A percentile compares a stretch with the other conserved stretches of the same genome.
These are phyloP conservation scores for Rhynchomys soricoides DNA, from an alignment of 2,113 vertebrate genomes.

Conservation along the genomic window DNA sequence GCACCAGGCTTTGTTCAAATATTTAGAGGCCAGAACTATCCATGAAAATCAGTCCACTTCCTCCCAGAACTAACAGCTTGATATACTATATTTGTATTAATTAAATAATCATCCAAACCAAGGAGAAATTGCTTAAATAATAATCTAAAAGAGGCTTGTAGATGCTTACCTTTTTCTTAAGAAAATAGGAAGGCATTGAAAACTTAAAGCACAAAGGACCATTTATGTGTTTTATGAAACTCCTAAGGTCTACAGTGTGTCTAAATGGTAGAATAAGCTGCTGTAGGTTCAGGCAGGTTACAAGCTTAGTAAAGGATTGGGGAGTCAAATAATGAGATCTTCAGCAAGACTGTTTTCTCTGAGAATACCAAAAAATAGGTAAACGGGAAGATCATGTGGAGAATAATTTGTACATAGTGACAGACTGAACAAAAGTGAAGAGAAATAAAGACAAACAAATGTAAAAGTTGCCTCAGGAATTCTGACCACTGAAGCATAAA, in stretches of 20 bases:
- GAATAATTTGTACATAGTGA: neutral
- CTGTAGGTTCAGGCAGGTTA: neutral
- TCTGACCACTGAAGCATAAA: neutral
- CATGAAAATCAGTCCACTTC: slow-evolving; percentile 18
- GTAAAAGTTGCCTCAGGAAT: neutral
- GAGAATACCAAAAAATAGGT: neutral
- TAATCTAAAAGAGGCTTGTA: neutral
- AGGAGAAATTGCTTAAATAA: neutral
- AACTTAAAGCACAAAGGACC: neutral
- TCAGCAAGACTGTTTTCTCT: neutral
- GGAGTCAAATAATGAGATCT: neutral
- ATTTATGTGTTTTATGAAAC: neutral
- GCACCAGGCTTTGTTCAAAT: neutral
- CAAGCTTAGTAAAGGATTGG: neutral
- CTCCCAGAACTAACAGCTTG: neutral
- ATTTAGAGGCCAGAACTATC: neutral
- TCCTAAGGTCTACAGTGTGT: neutral
- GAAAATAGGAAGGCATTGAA: neutral
- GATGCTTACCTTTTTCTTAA: neutral
- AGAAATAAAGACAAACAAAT: neutral
- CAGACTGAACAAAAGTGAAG: neutral
- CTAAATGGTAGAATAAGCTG: neutral
- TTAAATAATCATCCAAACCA: neutral
- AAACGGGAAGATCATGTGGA: neutral
- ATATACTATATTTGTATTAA: neutral